phyloP scores from a whole-genome alignment of 2,888 invertebrate species.

The Timema podura region DNA sequence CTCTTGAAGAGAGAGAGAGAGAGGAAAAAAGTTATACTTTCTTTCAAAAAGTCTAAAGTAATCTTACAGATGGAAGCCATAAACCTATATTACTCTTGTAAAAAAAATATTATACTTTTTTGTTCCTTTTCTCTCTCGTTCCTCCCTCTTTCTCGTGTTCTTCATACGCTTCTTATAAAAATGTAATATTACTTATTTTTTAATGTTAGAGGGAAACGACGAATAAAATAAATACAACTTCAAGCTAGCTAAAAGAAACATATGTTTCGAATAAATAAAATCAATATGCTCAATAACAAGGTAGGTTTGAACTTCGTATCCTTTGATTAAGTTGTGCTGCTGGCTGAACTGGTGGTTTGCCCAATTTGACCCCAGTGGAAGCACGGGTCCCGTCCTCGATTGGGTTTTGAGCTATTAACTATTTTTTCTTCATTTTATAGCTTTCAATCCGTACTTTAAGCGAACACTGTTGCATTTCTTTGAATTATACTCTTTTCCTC shows the following conservation, averaged over 20 bases:
- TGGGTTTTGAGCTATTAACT: no score
- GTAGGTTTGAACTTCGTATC: no score
- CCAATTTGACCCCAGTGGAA: no score
- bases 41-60: conserved; percentile 48
- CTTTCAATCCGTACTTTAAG: no score
- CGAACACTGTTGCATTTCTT: no score
- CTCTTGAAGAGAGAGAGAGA: background rate
- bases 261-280: background rate
- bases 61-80: conserved; percentile 50
- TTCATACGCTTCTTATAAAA: conserved; percentile 43
- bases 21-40: conserved; percentile 46
- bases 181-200: conserved; percentile 46
- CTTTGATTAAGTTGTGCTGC: no score
- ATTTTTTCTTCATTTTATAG: no score
- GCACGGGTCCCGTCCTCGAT: no score
- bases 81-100: conserved; percentile 48
- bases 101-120: conserved; percentile 46
- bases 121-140: conserved; percentile 36
- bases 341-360: background rate
- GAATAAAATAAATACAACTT: conserved; percentile 30
- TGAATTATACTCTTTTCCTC: no score
- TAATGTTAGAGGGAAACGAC: background rate
- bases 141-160: no score
- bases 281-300: no score
- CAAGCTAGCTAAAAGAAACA: background rate